Evolutionary conservation across 2,797 vertebrate genomes (phyloP), one percentile per base, ranked within the genome.

Genomic region (Manis crassicaudata): DNA sequence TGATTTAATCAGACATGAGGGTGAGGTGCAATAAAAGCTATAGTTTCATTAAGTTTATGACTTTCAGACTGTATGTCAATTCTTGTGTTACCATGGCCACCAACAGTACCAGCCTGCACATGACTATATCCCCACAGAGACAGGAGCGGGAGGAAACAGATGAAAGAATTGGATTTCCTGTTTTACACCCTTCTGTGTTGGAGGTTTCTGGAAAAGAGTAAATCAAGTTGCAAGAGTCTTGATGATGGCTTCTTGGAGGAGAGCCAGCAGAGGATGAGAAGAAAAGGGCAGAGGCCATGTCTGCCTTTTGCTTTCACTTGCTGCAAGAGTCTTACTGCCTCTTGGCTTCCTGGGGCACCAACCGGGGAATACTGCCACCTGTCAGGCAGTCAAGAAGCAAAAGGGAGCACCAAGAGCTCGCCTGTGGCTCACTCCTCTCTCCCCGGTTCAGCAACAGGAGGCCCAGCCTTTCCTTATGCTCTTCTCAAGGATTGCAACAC

Each of bases 11-110:
- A 98, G 98, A 98, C 97, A 98, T 97, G 98, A 98, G 98, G 96
- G 97, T 98, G 98, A 98, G 98, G 95, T 95, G 97, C 98, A 98
- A 98, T 98, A 98, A 98, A 98, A 98, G 97, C 98, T 89, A 98
- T 97, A 98, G 98, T 99, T 98, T 98, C 98, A 99, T 99, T 98
- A 99, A 98, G 98, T 98, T 99, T 98, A 98, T 98, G 98, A 98
- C 98, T 98, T 98, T 97, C 97, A 98, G 97, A 77, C 96, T 97
- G 89, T 96, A 89, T 96, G 97, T 97, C 98, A 98, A 97, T 98
- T 98, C 97, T 95, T 73, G 88, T 50, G 98, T 98, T 98, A 94
- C 98, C 97, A 98, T 98, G 98, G 97, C 95, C 97, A 98, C 98
- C 92, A 85, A 93, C 43, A 23, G 96, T 82, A 97, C 97, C 92